Conservation (phyloP, 2,888 invertebrate species). For the Onthophagus sagittarius region DNA sequence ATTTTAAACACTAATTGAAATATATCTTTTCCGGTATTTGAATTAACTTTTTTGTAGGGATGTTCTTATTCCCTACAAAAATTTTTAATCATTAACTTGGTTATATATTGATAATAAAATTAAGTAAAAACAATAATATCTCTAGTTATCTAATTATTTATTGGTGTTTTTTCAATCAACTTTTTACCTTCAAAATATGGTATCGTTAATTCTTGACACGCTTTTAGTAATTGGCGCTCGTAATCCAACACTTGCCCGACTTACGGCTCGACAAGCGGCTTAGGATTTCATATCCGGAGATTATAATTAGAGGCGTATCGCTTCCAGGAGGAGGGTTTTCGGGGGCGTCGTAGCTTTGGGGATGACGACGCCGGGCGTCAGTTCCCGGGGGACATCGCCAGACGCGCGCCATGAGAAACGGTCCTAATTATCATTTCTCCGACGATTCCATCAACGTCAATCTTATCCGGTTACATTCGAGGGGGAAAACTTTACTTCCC, state of each 20-base stretch:
- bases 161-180: too few relatives aligned
- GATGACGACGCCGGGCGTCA: conserved; percentile 19
- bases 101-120: too few relatives aligned
- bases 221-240: conserved; percentile 46
- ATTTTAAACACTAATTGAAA: too few relatives aligned
- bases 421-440: conserved; percentile 25
- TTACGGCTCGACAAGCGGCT: conserved; percentile 43
- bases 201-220: conserved; percentile 42
- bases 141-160: too few relatives aligned
- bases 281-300: conserved; percentile 43
- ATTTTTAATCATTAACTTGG: too few relatives aligned
- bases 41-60: too few relatives aligned
- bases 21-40: too few relatives aligned
- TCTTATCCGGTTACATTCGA: conserved; percentile 19
- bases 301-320: conserved; percentile 35
- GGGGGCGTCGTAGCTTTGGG: background rate
- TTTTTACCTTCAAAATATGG: background rate
- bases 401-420: conserved; percentile 24
- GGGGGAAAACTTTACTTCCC: background rate
- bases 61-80: too few relatives aligned
- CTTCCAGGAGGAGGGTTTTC: conserved; percentile 5
- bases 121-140: too few relatives aligned
- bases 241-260: conserved; percentile 45
- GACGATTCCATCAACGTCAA: conserved; percentile 24
- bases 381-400: conserved; percentile 15